Evolutionary conservation across 2,113 vertebrate genomes (phyloP).

Genomic region (Actenoides hombroni): DNA sequence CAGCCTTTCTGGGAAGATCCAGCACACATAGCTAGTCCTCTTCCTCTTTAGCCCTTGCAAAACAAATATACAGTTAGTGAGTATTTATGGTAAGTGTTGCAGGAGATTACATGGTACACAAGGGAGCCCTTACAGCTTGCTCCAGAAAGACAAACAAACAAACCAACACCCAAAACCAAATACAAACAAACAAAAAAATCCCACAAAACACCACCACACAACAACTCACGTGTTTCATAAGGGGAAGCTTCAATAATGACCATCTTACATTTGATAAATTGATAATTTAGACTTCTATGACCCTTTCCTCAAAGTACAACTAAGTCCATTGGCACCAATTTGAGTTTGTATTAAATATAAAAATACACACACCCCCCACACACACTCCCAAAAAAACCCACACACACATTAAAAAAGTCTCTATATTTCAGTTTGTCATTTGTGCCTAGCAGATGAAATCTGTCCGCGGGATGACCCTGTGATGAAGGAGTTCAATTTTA

Average conservation of each 20-base stretch:
- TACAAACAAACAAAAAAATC: too few relatives aligned
- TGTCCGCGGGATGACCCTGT: background rate
- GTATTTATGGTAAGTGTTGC: background rate
- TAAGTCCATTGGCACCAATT: background rate
- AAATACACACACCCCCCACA: too few relatives aligned
- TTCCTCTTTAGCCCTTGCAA: background rate
- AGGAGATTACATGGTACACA: rapidly evolving
- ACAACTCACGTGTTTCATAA: background rate
- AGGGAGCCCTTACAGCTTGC: background rate
- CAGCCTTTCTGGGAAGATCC: background rate
- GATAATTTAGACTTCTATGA: background rate
- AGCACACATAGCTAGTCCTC: background rate
- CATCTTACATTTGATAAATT: background rate
- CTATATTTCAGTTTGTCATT: background rate
- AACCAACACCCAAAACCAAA: background rate
- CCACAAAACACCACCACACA: too few relatives aligned
- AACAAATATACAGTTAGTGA: background rate
- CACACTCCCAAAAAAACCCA: too few relatives aligned
- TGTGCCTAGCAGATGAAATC: background rate
- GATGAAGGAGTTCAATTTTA: background rate
- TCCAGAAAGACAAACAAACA: background rate
- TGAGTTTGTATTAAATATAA: background rate
- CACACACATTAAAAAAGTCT: too few relatives aligned
- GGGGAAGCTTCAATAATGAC: background rate
- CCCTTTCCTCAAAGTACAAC: background rate